Evolutionary conservation across 2,888 invertebrate species (phyloP), one percentile per base, ranked within the genome.

Genomic region (Bugulina stolonifera): DNA sequence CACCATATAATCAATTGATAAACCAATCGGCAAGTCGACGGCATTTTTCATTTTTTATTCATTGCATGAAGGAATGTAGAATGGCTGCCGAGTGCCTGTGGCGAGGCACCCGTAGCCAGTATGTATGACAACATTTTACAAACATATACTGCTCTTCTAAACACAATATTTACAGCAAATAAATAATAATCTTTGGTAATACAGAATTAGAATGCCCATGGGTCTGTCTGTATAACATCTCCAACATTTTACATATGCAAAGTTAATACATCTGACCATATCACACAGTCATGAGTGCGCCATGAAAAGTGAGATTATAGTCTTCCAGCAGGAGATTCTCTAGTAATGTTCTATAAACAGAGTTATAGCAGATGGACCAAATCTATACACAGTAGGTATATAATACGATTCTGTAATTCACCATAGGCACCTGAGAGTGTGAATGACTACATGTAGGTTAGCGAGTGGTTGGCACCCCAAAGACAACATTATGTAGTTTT

Each of bases 111-210:
- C 5, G 18, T 43, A 10, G 43, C 18, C 43, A 43, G 43, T 43
- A 10, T 43, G 18, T 43, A 43, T 43, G 18, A 43, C 43, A 43
- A 43, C 43, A 43, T 43, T 5, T 43, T 43, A 43, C 43, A 43
- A 10, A 43, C 10, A 43, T 43, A 43, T 43, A 43, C 5, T 43
- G 43, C 18, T 43, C 5, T 18, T 43, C 43, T 43, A 43, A 43
- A 43, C 64, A 64, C 64, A 64, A 64, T 64, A 64, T 64, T 64
- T 64, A 64, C 64, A 64, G 64, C 32, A 32, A 64, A 64, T 64
- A 64, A 64, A 64, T 64, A 64, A 64, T 14, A 64, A 64, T 64
- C 64, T 64, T 64, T 64, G 64, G 64, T 64, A 29, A 64, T 64
- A 64, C 64, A 64, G 64, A 64, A 25, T 32, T 32, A 32, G 10